These are phyloP conservation scores for Anoura caudifer DNA, from an alignment of 2,113 vertebrate genomes.

Conservation along the genomic window DNA sequence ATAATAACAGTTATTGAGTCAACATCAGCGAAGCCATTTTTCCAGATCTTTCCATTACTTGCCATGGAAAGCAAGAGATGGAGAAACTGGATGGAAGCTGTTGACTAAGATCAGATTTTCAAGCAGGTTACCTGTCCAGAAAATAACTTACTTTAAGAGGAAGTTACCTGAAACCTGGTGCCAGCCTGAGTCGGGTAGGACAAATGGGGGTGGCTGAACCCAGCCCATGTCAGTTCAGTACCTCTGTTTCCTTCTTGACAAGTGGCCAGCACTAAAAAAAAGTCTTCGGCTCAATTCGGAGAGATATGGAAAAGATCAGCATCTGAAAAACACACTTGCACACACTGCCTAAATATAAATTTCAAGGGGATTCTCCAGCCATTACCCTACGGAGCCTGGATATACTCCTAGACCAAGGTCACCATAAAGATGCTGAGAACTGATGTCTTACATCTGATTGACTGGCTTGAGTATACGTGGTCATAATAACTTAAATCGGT, in stretches of 20 bases:
- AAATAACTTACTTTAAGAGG: conserved; percentile 21
- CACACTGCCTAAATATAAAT: neutral
- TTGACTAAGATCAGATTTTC: neutral
- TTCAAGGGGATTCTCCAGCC: neutral
- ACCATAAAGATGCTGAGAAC: neutral
- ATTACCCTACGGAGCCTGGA: neutral
- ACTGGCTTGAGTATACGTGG: neutral
- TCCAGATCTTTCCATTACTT: conserved; percentile 1
- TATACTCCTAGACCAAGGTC: neutral
- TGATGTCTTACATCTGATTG: neutral
- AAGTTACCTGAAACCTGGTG: neutral
- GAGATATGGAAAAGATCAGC: neutral
- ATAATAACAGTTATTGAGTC: neutral
- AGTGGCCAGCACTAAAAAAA: neutral
- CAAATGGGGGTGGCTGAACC: neutral
- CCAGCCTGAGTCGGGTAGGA: neutral
- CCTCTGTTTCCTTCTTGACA: conserved; percentile 18
- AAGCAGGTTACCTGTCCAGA: neutral
- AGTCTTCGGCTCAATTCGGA: neutral
- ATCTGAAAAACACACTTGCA: neutral
- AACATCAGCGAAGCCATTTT: neutral
- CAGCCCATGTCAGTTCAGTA: neutral
- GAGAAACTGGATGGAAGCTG: neutral
- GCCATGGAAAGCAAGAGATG: neutral
- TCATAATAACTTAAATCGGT: conserved; percentile 13